A percentile compares a stretch with the other conserved stretches of the same genome.
phyloP scores from a whole-genome alignment of 2,797 vertebrate species.

The Chiloscyllium punctatum region DNA sequence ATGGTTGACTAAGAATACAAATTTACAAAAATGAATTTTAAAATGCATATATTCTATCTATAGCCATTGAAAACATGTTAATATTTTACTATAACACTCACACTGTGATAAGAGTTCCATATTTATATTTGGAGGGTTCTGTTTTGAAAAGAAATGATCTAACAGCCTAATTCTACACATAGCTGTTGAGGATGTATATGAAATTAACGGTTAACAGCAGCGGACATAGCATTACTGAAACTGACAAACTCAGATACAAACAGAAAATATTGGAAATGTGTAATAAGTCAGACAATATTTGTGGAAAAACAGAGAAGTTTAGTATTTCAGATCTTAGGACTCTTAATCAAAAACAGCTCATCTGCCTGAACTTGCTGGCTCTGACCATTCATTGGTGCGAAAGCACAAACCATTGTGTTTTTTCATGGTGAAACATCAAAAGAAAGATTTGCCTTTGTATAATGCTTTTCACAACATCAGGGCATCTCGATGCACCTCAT shows the following conservation, averaged over 20 bases:
- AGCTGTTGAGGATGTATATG: neutral
- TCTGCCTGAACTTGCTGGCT: neutral
- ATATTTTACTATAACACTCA: neutral
- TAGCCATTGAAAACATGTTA: neutral
- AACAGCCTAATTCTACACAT: neutral
- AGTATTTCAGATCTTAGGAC: neutral
- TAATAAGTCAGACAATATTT: neutral
- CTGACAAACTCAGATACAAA: neutral
- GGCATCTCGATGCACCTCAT: neutral
- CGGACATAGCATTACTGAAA: neutral
- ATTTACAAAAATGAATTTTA: neutral
- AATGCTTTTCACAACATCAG: neutral
- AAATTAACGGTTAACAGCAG: neutral
- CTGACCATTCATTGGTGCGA: neutral
- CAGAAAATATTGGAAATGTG: neutral
- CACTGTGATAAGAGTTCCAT: neutral
- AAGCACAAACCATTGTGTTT: neutral
- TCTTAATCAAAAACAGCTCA: neutral
- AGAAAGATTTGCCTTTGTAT: neutral
- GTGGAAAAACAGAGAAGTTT: neutral
- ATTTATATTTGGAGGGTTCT: neutral
- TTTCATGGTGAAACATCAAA: neutral
- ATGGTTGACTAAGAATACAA: neutral
- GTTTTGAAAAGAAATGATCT: neutral
- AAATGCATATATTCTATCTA: neutral